phyloP scores from a whole-genome alignment of 2,113 vertebrate genomes.

The chimpanzee (Pan troglodytes) region DNA sequence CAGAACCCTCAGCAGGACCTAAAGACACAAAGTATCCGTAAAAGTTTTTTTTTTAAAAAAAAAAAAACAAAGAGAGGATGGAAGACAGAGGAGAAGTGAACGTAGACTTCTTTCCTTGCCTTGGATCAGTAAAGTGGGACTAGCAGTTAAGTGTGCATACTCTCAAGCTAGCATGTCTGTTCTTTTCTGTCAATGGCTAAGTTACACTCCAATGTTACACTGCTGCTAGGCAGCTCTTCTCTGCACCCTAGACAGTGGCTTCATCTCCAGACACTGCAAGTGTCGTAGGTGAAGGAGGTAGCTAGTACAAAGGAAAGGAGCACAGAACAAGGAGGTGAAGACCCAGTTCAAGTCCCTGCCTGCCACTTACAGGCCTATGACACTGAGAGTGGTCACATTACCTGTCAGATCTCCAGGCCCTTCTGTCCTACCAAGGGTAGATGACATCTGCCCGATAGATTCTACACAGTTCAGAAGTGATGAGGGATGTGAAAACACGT shows the following conservation, averaged over 20 bases:
- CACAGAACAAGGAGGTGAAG: neutral
- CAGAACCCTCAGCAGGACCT: neutral
- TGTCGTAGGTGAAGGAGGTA: neutral
- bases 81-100: neutral
- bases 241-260: no score
- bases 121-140: neutral
- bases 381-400: neutral
- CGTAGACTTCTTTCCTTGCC: neutral
- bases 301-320: neutral
- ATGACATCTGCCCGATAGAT: neutral
- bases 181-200: conserved; percentile 13
- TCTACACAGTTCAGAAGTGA: neutral
- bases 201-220: neutral
- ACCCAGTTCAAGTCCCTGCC: neutral
- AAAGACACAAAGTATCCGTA: neutral
- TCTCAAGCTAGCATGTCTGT: neutral
- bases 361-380: neutral
- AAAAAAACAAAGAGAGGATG: neutral
- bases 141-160: neutral
- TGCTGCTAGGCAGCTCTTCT: neutral
- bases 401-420: neutral
- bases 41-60: neutral
- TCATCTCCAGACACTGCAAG: neutral
- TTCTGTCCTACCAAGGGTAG: neutral
- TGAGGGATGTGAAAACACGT: neutral